Base-by-base conservation (phyloP, 35 echinoderm and acorn worm species). In the Diadema setosum region DNA sequence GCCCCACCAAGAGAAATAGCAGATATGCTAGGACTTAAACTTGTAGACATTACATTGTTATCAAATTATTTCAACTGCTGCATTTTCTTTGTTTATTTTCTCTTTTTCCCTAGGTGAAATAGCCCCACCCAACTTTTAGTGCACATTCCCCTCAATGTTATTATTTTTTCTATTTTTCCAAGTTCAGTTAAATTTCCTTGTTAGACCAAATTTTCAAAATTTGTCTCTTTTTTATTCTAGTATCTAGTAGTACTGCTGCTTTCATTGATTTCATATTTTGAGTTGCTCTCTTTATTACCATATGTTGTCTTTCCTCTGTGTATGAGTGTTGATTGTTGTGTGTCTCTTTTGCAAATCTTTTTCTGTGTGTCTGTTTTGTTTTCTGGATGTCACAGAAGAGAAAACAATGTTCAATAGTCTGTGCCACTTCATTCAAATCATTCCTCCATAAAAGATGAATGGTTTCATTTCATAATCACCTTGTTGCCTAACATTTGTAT, bases 101-200 rank as follows among this genome's bases (percentile, higher is more conserved):
- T 20, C 44, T 36, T 78, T 78, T 44, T 78, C 73, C 40, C 24
- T 78, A 78, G 73, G 73, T 78, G 73, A 78, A 39, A 78, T 78
- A 78, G 37, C 73, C 67, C 40, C 73, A 78, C 40, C 34, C 73
- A 39, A 25, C 73, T 42, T 78, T 33, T 78, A 78, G 40, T 43
- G 63, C 73, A 78, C 73, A 78, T 78, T 78, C 73, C 73, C 44
- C n/a, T n/a, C n/a, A n/a, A n/a, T n/a, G n/a, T 78, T 78, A 78
- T n/a, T 21, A 35, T 42, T 78, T 67, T 32, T 33, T 55, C 21
- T 55, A 67, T 33, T 9, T 67, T 33, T 67, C 63, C 37, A n/a
- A n/a, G 30, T 67, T 67, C 26, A 20, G 37, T 67, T 67, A 67
- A 67, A 34, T 67, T 67, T 67, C 29, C 2, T 67, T 67, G 37